phyloP scores from a whole-genome alignment of 2,888 invertebrate genomes.

The Corythucha ciliata region DNA sequence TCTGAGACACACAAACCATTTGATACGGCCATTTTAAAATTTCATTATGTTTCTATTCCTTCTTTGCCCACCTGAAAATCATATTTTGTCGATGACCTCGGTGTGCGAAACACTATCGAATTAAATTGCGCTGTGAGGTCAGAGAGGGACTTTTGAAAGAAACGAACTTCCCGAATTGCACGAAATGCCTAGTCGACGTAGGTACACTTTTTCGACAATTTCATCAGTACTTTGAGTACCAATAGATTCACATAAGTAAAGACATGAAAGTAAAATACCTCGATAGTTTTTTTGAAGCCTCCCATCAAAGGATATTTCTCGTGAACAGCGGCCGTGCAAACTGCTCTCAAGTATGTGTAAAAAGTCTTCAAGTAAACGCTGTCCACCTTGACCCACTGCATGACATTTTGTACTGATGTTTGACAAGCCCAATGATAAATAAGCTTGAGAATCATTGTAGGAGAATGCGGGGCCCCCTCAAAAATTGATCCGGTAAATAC shows the following conservation, averaged over 20 bases:
- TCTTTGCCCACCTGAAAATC: too few relatives aligned
- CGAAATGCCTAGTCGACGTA: too few relatives aligned
- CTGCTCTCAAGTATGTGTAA: constrained; percentile 62
- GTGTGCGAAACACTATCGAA: too few relatives aligned
- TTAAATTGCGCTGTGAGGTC: too few relatives aligned
- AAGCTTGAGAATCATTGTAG: constrained; percentile 69
- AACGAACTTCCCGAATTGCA: too few relatives aligned
- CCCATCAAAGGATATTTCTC: constrained; percentile 66
- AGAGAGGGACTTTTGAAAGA: too few relatives aligned
- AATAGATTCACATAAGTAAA: too few relatives aligned
- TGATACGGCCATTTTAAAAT: too few relatives aligned
- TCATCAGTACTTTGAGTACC: too few relatives aligned
- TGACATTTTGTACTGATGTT: constrained; percentile 77
- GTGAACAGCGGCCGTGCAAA: constrained; percentile 71
- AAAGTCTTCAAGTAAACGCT: constrained; percentile 56
- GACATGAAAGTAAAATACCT: constrained; percentile 44
- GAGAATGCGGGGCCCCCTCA: constrained; percentile 75
- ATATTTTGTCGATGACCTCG: too few relatives aligned
- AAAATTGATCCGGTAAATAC: constrained; percentile 77
- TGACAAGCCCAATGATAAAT: constrained; percentile 89
- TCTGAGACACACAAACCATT: too few relatives aligned
- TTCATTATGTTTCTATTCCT: too few relatives aligned
- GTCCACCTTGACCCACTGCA: constrained; percentile 77
- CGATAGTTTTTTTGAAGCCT: constrained; percentile 59
- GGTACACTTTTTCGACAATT: constrained; percentile 3